Base-by-base conservation (phyloP, 2,797 vertebrate genomes). In the Remorina albescens region DNA sequence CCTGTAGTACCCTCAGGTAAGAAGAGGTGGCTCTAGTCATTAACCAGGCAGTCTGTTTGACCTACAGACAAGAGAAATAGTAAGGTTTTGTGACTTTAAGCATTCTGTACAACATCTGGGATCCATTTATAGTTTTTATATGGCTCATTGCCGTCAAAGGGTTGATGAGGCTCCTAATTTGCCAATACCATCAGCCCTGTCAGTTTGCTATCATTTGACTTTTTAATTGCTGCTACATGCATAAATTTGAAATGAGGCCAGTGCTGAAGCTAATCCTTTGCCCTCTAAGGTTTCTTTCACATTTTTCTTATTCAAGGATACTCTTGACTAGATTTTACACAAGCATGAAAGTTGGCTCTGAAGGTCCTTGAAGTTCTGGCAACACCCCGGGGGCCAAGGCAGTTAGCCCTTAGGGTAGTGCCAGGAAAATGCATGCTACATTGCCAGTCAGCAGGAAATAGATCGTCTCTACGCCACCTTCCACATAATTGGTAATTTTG, bases 281-380 rank as follows among this genome's bases (percentile, higher is more conserved):
- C 37, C 41, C 30, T 56, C 49, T 23, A 32, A 37, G 16, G 34
- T 65, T 39, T 26, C 10, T 47, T 21, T 30, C n/a, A 36, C 13
- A 15, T 30, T 50, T 66, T 49, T 54, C 50, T 47, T 46, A 28
- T 37, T 59, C 2, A 2, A 66, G n/a, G 65, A 64, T 21, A 65
- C 74, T 83, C 51, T 59, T 4, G 21, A 55, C 53, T 10, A 37
- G 26, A 54, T 67, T 74, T 76, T 67, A 39, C 67, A 71, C 49
- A 56, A 41, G 19, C 11, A 23, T 61, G 54, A 76, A 72, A 76
- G 49, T 18, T 7, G 18, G 21, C 68, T 34, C 64, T 63, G 67
- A 82, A 69, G 50, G 37, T 76, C 71, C 72, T 82, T 88, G 74
- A 91, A 81, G 80, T 72, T 67, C 37, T 75, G 76, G 70, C 53